phyloP scores from a whole-genome alignment of 1,140 invertebrate genomes.

The Xylocopa sonorina region DNA sequence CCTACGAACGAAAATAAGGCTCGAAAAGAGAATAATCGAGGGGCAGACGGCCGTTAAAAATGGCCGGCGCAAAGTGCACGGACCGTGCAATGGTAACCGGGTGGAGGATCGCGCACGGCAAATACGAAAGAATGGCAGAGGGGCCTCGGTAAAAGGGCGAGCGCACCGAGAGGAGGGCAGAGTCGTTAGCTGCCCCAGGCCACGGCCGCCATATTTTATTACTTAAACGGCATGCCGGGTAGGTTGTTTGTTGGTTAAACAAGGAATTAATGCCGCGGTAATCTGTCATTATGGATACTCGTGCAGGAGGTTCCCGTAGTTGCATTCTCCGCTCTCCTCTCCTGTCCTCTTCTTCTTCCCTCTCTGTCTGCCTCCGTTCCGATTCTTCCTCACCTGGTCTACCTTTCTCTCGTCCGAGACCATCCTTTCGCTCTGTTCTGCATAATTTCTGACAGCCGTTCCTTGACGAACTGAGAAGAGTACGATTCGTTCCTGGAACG shows the following conservation, averaged over 20 bases:
- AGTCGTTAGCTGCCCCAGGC: constrained; percentile 52
- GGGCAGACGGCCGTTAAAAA: constrained; percentile 47
- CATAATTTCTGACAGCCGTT: constrained; percentile 47
- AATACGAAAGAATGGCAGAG: constrained; percentile 31
- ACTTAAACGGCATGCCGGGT: constrained; percentile 72
- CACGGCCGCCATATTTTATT: constrained; percentile 74
- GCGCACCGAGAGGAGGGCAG: constrained; percentile 10
- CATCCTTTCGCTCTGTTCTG: constrained; percentile 36
- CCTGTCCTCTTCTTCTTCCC: not conserved
- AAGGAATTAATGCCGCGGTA: constrained; percentile 73
- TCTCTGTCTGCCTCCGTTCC: not conserved
- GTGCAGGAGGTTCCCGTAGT: constrained; percentile 52
- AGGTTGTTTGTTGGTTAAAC: constrained; percentile 75
- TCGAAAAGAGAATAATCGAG: constrained; percentile 40
- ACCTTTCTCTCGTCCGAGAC: not conserved
- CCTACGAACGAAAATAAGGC: not conserved
- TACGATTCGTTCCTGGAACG: no score
- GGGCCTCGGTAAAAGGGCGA: constrained; percentile 28
- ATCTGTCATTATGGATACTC: constrained; percentile 73
- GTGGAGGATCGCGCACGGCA: constrained; percentile 23
- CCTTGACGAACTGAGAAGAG: constrained; percentile 8
- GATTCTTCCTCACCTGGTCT: not conserved
- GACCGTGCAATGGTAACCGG: constrained; percentile 36
- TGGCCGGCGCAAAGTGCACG: constrained; percentile 45
- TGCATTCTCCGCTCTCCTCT: constrained; percentile 26